Evolutionary conservation across 2,888 invertebrate genomes (phyloP), one percentile per base, ranked within the genome.

Genomic region (Emmelina monodactyla): DNA sequence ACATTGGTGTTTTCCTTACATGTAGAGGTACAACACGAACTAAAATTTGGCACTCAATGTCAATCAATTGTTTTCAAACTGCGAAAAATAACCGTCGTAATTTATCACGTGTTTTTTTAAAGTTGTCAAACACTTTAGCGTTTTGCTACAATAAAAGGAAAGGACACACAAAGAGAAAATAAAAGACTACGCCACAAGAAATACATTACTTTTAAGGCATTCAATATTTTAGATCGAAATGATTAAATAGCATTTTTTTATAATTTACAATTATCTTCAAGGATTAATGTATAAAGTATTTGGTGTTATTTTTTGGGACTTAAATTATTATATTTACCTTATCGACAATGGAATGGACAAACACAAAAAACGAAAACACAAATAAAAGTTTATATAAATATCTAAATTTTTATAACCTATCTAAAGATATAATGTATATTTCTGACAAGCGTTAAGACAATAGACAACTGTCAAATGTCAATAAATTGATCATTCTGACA

Each of bases 1-100:
- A 62, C 47, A 49, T 76, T 76, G 75, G 78, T 76, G 73, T 76
- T 73, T 63, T 65, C 50, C 43, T 59, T 60, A 61, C 52, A 49
- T 43, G 55, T 60, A 53, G 54, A n/a, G n/a, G n/a, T n/a, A n/a
- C n/a, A n/a, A n/a, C n/a, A n/a, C n/a, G n/a, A n/a, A n/a, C n/a
- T 41, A 42, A 51, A 45, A 41, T 50, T 59, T 65, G 65, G 65
- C 65, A 65, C 64, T 57, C 51, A 39, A 40, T 50, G 51, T 49
- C 46, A 47, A 46, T 43, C 43, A 55, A 57, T 50, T 50, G 53
- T 53, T 60, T n/a, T n/a, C n/a, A n/a, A n/a, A n/a, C n/a, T n/a
- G n/a, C n/a, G n/a, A n/a, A n/a, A n/a, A n/a, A n/a, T n/a, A n/a
- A n/a, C n/a, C n/a, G n/a, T n/a, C n/a, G n/a, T n/a, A n/a, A n/a